Base-by-base conservation (phyloP, 1,140 invertebrate genomes). In the Melipona quadrifasciata region DNA sequence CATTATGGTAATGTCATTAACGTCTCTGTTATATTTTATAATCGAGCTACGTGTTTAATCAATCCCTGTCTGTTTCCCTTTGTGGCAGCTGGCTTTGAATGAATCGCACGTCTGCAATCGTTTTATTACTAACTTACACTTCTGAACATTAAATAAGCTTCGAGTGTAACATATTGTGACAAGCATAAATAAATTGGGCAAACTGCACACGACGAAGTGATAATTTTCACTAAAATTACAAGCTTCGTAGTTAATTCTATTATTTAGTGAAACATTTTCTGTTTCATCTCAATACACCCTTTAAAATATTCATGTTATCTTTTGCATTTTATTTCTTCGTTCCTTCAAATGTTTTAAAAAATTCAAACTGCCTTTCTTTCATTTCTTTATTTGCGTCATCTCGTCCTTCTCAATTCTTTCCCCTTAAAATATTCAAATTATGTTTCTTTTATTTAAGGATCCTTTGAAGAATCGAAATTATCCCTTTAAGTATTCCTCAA, bases 121-220 rank as follows among this genome's bases (percentile, higher is more conserved):
- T 77, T 75, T 75, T 75, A 75, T 58, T 75, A 14, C 55, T 47
- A 2, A 17, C 31, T 58, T 34, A 21, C 31, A 58, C 31, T 75
- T 19, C 12, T 17, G 31, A 21, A 55, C 31, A 10, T 75, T 39
- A 75, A 75, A 75, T 58, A 75, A 75, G n/a, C 73, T 34, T 14
- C 10, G 8, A 12, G 14, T 6, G 6, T 47, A 47, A 47, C 39
- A 47, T 6, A 47, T 47, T 47, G 10, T 47, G 39, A 8, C 39
- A 51, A 72, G 17, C 12, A 53, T 72, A 72, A 72, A 72, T 17
- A n/a, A 51, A n/a, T 11, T 2, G 70, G n/a, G 19, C 17, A 53
- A 53, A 72, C 16, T 31, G 17, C 17, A 8, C 11, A 4, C 8
- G 16, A 27, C 5, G 17, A 65, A 65, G n/a, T 8, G 8, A 31